Conservation (phyloP, 2,888 invertebrate species). For the Bursaphelenchus okinawaensis region DNA sequence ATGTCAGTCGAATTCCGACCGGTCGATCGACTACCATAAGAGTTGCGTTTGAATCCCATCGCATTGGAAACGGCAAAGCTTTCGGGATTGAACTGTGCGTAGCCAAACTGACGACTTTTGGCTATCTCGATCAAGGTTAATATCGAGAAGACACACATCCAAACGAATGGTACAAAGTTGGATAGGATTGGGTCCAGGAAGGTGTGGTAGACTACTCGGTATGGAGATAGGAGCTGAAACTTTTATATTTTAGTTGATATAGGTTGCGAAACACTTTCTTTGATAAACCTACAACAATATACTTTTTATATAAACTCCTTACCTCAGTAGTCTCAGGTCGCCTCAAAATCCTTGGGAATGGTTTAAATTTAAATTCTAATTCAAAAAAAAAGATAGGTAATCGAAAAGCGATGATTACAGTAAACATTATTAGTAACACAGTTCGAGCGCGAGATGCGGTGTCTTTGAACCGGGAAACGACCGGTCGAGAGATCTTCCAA, state of each 20-base stretch:
- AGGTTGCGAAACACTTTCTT: too few species aligned
- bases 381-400: constrained; percentile 49
- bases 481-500: constrained; percentile 57
- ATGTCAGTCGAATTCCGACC: not conserved
- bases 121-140: constrained; percentile 52
- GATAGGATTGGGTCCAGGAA: constrained; percentile 51
- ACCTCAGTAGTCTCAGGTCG: constrained; percentile 49
- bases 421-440: constrained; percentile 41
- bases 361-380: constrained; percentile 42
- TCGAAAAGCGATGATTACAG: constrained; percentile 42
- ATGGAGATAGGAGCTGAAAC: constrained; percentile 45
- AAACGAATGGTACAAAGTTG: constrained; percentile 50
- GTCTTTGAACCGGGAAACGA: constrained; percentile 50
- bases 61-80: constrained; percentile 26
- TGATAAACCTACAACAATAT: too few species aligned
- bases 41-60: not conserved
- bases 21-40: constrained; percentile 4
- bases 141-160: constrained; percentile 52
- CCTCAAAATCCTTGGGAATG: constrained; percentile 40
- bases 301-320: not conserved
- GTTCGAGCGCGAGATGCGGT: constrained; percentile 46
- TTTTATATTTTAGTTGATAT: not conserved
- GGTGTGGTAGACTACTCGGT: constrained; percentile 53
- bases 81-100: constrained; percentile 30
- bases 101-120: constrained; percentile 41